Evolutionary conservation across 2,888 invertebrate genomes (phyloP), one percentile per base, ranked within the genome.

Genomic region (Euproctis similis): DNA sequence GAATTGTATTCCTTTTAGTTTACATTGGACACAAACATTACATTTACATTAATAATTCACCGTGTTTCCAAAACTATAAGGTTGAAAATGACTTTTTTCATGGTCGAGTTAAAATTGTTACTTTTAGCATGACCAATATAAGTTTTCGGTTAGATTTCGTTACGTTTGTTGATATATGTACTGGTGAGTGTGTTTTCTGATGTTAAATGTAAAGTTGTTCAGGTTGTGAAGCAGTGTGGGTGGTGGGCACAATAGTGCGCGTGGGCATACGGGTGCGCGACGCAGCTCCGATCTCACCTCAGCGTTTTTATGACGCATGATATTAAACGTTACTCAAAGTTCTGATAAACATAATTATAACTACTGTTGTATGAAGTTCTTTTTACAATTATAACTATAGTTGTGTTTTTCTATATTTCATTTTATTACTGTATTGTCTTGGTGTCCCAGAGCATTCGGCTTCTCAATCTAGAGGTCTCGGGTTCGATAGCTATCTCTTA

Each of bases 181-280:
- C 24, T 32, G 31, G 24, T 26, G 19, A 33, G 14, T 23, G 20
- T 22, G 26, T 24, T 31, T 21, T 26, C 18, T 20, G 31, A 17
- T 24, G 24, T 39, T 33, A 40, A 13, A 26, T 30, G 27, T 17
- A 41, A 46, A 41, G 37, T 42, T 41, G 45, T 45, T 28, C 30
- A 12, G 31, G 42, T 47, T 32, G 39, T 43, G 34, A 42, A 36
- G 46, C 46, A 49, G 57, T 59, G 75, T 72, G 68, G 71, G 74
- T 57, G 65, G 61, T 55, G 59, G 68, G 69, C 69, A 72, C 67
- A 14, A 4, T 59, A 64, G 46, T 49, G 63, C 52, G 71, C 73
- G 74, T 73, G 65, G 74, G 75, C 48, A 33, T 43, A 31, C 61
- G 56, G 58, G 52, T 54, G 67, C 66, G 65, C 56, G 46, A 51